Conservation (phyloP, 1,140 invertebrate genomes). For the Dysdera silvatica region DNA sequence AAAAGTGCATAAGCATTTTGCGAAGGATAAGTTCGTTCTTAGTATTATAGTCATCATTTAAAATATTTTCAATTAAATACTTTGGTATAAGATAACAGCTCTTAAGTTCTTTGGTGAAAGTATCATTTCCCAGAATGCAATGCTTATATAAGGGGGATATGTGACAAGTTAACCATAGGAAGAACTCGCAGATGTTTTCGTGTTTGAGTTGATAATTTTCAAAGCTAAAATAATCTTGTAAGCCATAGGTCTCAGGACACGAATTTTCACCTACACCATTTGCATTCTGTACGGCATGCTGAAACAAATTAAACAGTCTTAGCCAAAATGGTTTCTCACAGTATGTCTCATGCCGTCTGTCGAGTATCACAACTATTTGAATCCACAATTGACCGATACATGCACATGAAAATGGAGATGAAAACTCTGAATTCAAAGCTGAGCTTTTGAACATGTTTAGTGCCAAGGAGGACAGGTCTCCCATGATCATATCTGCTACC, state of each 20-base stretch:
- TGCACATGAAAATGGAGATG: conserved; percentile 3
- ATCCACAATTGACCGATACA: conserved; percentile 16
- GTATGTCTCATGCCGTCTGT: not conserved
- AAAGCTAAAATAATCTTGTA: conserved; percentile 2
- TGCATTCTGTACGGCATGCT: not conserved
- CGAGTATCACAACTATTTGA: conserved; percentile 1
- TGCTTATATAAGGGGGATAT: conserved; percentile 10
- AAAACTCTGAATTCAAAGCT: not conserved
- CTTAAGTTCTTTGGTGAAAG: not conserved
- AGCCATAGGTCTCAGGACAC: not conserved
- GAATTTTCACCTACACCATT: not conserved
- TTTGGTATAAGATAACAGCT: conserved; percentile 13
- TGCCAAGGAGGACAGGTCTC: not conserved
- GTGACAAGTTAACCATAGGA: conserved; percentile 11
- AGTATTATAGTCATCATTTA: not conserved
- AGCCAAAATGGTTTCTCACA: conserved; percentile 10
- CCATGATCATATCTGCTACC: not conserved
- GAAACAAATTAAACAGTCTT: not conserved
- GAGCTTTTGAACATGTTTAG: not conserved
- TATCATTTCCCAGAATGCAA: not conserved
- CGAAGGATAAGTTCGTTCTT: not conserved
- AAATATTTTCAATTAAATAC: not conserved
- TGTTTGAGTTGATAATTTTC: not conserved
- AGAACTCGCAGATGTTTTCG: not conserved
- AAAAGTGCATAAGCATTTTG: not conserved